Conservation (phyloP, 2,113 vertebrate species). For the Eleginops maclovinus region DNA sequence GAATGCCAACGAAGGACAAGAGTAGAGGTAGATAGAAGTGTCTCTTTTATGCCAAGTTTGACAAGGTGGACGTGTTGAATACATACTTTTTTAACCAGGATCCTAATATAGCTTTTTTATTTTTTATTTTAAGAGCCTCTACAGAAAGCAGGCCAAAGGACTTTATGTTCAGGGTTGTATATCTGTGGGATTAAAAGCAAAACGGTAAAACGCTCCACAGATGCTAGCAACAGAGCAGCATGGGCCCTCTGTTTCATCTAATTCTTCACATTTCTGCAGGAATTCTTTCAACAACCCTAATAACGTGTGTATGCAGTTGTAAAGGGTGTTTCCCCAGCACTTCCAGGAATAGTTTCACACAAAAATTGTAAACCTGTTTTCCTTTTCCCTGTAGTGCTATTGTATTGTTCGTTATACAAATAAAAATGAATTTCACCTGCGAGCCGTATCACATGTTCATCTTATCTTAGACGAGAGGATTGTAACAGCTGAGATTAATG, state of each 20-base stretch:
- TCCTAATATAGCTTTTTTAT: background rate
- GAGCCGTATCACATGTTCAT: no score
- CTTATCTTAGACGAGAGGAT: no score
- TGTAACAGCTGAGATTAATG: no score
- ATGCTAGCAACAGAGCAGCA: background rate
- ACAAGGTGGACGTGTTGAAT: background rate
- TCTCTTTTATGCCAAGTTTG: background rate
- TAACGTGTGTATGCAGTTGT: background rate
- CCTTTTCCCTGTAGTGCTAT: no score
- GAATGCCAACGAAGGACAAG: background rate
- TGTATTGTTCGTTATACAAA: no score
- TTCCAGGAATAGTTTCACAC: no score
- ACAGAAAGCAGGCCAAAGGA: background rate
- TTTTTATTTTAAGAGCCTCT: background rate
- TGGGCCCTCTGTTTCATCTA: conserved; percentile 15
- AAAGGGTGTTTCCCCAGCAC: background rate
- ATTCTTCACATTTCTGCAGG: conserved; percentile 7
- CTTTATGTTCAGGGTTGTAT: background rate
- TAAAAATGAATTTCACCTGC: no score
- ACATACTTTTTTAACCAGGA: background rate
- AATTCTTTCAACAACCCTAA: background rate
- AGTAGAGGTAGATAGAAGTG: background rate
- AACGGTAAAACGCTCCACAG: background rate
- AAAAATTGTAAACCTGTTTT: no score
- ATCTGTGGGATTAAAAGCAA: background rate